Evolutionary conservation across 2,113 vertebrate genomes (phyloP), one percentile per base, ranked within the genome.

Genomic region (Cephalopholis sonnerati): DNA sequence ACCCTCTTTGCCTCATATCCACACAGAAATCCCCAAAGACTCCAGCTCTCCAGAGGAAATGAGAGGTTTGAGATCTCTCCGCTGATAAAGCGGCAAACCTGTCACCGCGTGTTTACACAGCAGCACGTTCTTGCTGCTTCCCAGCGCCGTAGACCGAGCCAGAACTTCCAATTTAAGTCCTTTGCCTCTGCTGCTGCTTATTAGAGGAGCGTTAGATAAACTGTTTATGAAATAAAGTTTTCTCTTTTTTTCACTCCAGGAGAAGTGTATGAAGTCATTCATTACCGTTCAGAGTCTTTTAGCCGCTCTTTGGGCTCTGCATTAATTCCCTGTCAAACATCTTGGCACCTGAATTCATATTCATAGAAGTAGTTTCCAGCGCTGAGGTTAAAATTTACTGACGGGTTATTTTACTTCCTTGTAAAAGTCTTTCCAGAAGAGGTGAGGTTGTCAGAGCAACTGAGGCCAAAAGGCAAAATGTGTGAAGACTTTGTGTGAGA

Each of bases 171-270:
- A 74, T 88, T 79, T 77, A 62, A 91, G 66, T 65, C 77, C 53
- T 72, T 79, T 82, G 36, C 77, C 76, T 82, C 46, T 69, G 59
- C 70, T 75, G 78, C 84, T 77, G 80, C 91, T 90, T 87, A 92
- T 91, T 84, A 81, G 85, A 72, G 63, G 54, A 65, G 79, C 50
- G 66, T 86, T 91, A 79, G 76, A 92, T 91, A 89, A 93, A 91
- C 84, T 79, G 67, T 88, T 48, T 58, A 81, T 41, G 41, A 83
- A 71, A 70, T 3, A 59, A 41, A 24, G 18, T 53, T 17, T 76
- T 71, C 58, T 74, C 18, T 70, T 81, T 77, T 85, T 70, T 83
- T 74, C 62, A 29, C 22, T 75, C 44, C 69, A 1, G 3, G 63
- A 75, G 67, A 83, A 70, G 67, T 88, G 83, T 87, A 71, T 83